Evolutionary conservation across 1,140 invertebrate genomes (phyloP), one percentile per base, ranked within the genome.

Genomic region (Rhopalosiphum padi): DNA sequence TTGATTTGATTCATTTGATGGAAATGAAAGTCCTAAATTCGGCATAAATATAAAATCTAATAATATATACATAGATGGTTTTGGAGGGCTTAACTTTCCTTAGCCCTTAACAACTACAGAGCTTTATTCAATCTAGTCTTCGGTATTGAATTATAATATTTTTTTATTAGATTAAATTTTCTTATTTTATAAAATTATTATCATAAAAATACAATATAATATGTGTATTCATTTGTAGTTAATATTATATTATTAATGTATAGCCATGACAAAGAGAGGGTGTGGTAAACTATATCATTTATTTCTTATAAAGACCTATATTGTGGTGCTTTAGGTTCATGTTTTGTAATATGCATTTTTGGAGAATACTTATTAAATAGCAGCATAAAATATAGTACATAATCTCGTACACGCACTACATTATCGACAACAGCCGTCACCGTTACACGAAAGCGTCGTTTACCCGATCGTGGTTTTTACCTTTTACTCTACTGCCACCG

Each of bases 381-480:
- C 60, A 77, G 60, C 5, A 21, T n/a, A 77, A 35, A 77, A 77
- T 21, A 46, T 21, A 46, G n/a, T 87, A n/a, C 43, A 87, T 46
- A 48, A 48, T 48, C n/a, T n/a, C 5, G n/a, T 77, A 90, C 51
- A 43, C 35, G 22, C 23, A 89, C 2, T 37, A 51, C 9, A 88
- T n/a, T 51, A 88, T 88, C 23, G 6, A 37, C 46, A 46, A 53
- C 30, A 8, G 46, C n/a, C 46, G 46, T 51, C 43, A 46, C 87
- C 53, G 53, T 23, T 37, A 30, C 55, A 68, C 89, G 89, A 90
- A 68, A 90, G 23, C 41, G 53, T 23, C 9, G n/a, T n/a, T 51
- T 51, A 35, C 87, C 48, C 48, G 87, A 37, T 89, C 87, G 87
- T 53, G 87, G 30, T 51, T 89, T 53, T 89, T 89, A 37, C 35